phyloP scores from a whole-genome alignment of 2,888 invertebrate species.

The Globia sparganii region DNA sequence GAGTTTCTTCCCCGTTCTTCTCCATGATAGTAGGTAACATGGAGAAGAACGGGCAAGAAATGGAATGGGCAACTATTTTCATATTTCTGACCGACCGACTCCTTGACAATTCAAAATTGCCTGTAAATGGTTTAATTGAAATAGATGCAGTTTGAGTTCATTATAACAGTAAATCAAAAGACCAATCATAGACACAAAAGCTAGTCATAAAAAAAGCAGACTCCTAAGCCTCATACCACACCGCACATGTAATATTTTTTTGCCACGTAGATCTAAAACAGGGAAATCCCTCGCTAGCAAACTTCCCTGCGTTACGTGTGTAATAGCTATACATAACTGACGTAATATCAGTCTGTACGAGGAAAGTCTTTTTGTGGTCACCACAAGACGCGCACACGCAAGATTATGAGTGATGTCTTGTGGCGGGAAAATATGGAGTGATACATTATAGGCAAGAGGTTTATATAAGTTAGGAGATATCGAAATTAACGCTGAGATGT shows the following conservation, averaged over 20 bases:
- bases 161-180: background rate
- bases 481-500: background rate
- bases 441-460: background rate
- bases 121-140: background rate
- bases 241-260: slow-evolving; percentile 59
- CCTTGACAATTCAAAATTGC: too few species aligned
- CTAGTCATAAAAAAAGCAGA: background rate
- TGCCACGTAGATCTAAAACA: slow-evolving; percentile 60
- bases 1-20: background rate
- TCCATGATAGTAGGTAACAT: background rate
- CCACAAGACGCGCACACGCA: slow-evolving; percentile 30
- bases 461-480: background rate
- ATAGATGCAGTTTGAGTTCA: background rate
- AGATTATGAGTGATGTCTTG: slow-evolving; percentile 31
- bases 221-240: slow-evolving; percentile 24
- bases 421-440: slow-evolving; percentile 24
- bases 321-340: slow-evolving; percentile 21
- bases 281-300: slow-evolving; percentile 73
- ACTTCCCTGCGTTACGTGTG: slow-evolving; percentile 61
- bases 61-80: too few species aligned
- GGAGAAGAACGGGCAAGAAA: too few species aligned
- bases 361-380: slow-evolving; percentile 55
- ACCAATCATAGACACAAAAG: background rate
- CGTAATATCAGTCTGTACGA: slow-evolving; percentile 33
- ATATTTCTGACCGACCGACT: too few species aligned